Percentiles rank a stretch among this genome's conserved stretches.
phyloP scores from a whole-genome alignment of 1,140 invertebrate species.

The Drosophila seguyi region DNA sequence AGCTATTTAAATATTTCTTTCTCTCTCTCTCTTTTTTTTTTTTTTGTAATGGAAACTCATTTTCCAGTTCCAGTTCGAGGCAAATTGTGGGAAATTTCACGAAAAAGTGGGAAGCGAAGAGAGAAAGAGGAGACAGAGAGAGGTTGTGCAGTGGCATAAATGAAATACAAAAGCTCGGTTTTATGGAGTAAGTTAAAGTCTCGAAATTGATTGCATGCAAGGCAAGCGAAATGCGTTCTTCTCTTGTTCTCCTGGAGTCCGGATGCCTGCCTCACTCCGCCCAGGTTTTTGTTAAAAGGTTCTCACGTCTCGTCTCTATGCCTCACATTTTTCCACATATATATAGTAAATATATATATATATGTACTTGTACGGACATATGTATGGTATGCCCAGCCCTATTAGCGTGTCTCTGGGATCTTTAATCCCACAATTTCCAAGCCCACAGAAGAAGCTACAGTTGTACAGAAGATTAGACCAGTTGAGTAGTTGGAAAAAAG shows the following conservation, averaged over 20 bases:
- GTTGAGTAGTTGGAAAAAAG: constrained; percentile 4
- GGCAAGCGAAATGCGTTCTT: constrained; percentile 4
- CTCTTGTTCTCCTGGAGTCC: background rate
- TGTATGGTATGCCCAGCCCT: constrained; percentile 7
- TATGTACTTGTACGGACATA: background rate
- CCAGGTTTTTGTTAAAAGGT: constrained; percentile 55
- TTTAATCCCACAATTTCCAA: constrained; percentile 22
- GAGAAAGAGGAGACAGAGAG: background rate
- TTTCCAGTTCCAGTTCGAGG: constrained; percentile 48
- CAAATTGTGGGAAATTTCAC: constrained; percentile 82
- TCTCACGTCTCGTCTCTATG: constrained; percentile 71
- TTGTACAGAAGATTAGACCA: constrained; percentile 24
- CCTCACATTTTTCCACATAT: constrained; percentile 28
- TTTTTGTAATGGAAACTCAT: constrained; percentile 64
- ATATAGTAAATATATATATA: background rate
- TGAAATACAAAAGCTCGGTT: constrained; percentile 52
- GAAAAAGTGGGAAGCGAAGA: constrained; percentile 44
- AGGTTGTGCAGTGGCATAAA: constrained; percentile 32
- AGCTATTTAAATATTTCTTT: constrained; percentile 55
- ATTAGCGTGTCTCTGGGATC: constrained; percentile 42
- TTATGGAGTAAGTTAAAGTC: constrained; percentile 51
- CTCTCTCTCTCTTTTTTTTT: constrained; percentile 18
- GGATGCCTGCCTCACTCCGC: background rate
- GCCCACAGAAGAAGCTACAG: constrained; percentile 5
- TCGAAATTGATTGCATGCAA: constrained; percentile 50